Evolutionary conservation across 2,113 vertebrate species (phyloP), one percentile per base, ranked within the genome.

Genomic region (Mustelus asterias): DNA sequence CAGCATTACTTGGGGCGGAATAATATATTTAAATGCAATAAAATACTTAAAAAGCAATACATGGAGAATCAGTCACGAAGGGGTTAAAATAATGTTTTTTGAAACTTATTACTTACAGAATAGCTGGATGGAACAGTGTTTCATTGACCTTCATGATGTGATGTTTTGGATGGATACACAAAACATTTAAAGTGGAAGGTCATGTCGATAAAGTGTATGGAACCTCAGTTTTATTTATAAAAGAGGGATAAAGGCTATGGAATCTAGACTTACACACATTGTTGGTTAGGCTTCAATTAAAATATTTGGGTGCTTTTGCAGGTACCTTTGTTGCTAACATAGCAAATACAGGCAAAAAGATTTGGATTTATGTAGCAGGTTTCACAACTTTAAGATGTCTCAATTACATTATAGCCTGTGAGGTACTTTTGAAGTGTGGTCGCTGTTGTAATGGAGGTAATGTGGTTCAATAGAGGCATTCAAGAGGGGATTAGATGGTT

Each of bases 71-170:
- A 58, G 48, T 89, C 48, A 48, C 26, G 10, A 29, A 89, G 10
- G 26, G 86, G 48, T 89, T 89, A 89, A 89, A 89, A 29, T 29
- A 58, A 29, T 48, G 2, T 58, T 26, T 14, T 22, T 89, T 48
- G 24, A 89, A 89, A 58, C 48, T 29, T 83, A 41, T 83, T 44
- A 58, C 48, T 89, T 58, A 14, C 22, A 63, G 13, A 54, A 92
- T 58, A 63, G 60, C 88, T 63, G 88, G 58, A 63, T 63, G 88
- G 63, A 92, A 92, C 88, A 92, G 58, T 92, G 54, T 89, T 89
- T 58, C 88, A n/a, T 13, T 92, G 58, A 60, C 58, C 88, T 63
- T 92, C 54, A 33, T 13, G 29, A 63, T 92, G 54, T 24, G 58
- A 60, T 63, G 29, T 60, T 89, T 24, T 29, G 63, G 13, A 60